Evolutionary conservation across 2,113 vertebrate genomes (phyloP), one percentile per base, ranked within the genome.

Genomic region (Paraplagusia blochii): DNA sequence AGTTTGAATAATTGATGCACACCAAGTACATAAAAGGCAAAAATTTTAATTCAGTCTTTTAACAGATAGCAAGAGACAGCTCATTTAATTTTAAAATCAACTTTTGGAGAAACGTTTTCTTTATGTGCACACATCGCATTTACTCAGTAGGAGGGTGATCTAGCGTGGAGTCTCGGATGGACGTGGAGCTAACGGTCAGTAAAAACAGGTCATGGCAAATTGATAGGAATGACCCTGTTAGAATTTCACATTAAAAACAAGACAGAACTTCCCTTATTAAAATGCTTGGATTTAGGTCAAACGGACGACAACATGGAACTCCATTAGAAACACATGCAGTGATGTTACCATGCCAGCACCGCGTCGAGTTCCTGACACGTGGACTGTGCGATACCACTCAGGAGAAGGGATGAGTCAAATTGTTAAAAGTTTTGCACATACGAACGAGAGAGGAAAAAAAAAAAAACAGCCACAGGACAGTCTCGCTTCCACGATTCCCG

Each of bases 21-120:
- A 59, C 44, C 34, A 53, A 11, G 46, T 29, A 69, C 65, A 54
- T 78, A 80, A 92, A 90, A 87, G 76, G 73, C 74, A 76, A 86
- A 72, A 38, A 29, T 4, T 81, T 88, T 84, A 89, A 91, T 91
- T 91, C 65, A 77, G 76, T 81, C 63, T 85, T 83, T 85, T 78
- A 76, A 88, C 85, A 89, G 80, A 85, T 59, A 72, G 63, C 34
- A 5, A 76, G 59, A 62, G 53, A 76, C 63, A 73, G 66, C 62
- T 80, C 60, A 70, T 68, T 79, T 74, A 56, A 80, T 85, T 77
- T 65, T 69, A 78, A 83, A 87, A 79, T 77, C 69, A 81, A 76
- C 79, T 75, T 83, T 72, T 77, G 56, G 84, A 84, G 79, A 85
- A 82, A 84, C 79, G 82, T 87, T n/a, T 71, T 84, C 79, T 75